Conservation (phyloP, 2,113 vertebrate species). For the Sminthopsis crassicaudata region DNA sequence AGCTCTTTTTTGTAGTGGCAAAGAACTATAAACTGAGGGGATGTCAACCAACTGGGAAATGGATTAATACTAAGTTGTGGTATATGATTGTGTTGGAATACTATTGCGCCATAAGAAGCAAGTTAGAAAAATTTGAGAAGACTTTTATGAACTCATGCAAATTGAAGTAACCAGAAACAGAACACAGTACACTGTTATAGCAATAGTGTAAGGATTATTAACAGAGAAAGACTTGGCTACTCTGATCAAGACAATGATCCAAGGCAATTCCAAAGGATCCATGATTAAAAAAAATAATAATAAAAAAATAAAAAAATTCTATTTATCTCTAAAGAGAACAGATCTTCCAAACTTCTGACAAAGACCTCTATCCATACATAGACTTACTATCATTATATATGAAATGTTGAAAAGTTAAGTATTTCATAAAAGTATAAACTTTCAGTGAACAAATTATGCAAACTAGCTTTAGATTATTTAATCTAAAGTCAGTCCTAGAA, state of each 20-base stretch:
- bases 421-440: neutral
- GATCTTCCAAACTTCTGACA: neutral
- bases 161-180: neutral
- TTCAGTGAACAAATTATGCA: neutral
- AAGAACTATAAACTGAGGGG: neutral
- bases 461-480: neutral
- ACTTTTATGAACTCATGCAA: neutral
- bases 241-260: neutral
- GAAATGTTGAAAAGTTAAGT: neutral
- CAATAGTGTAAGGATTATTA: neutral
- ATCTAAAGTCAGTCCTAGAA: neutral
- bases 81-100: neutral
- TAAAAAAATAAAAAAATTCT: neutral
- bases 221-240: neutral
- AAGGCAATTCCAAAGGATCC: neutral
- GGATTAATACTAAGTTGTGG: neutral
- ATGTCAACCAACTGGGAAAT: neutral
- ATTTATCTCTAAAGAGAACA: neutral
- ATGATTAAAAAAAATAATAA: no score
- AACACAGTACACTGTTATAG: neutral
- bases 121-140: neutral
- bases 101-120: neutral
- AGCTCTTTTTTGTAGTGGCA: neutral
- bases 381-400: neutral
- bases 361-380: neutral